Evolutionary conservation across 2,113 vertebrate species (phyloP), one percentile per base, ranked within the genome.

Genomic region (Pollachius pollachius): DNA sequence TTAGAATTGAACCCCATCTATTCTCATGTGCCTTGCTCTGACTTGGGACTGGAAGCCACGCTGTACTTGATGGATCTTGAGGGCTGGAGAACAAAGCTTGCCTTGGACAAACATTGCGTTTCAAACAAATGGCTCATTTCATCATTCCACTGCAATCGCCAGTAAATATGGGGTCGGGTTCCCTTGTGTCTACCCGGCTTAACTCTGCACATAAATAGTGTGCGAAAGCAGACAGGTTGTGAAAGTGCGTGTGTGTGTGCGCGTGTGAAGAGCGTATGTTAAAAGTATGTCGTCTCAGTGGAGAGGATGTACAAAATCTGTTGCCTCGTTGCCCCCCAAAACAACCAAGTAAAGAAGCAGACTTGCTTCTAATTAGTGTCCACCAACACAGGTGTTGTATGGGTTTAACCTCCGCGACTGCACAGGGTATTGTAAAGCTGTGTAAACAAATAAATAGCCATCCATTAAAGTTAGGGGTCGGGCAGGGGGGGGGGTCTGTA

Each of bases 401-500:
- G 79, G 89, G 89, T 81, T 91, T 90, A 91, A 89, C 84, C 89
- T 81, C 88, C 81, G 81, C 82, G 78, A 81, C 78, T 75, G 74
- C 85, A 73, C 65, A 72, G 61, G 83, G 77, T 87, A 83, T 82
- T 89, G 86, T 85, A 87, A 94, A 82, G 74, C 89, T 92, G 82
- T 87, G 87, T 89, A 92, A 90, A 89, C 91, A 94, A 94, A 95
- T 92, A 95, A 95, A 94, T 86, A 93, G 92, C 79, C 80, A 67
- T 84, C 79, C 87, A 81, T 87, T 87, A 79, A 89, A 84, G 69
- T 75, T 79, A 89, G 82, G 52, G 41, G 60, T 59, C 16, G 88
- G 62, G 16, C n/a, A 0, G 34, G n/a, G 64, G 23, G 81, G 85
- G 86, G 70, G 66, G 69, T 59, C 72, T 79, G 89, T 89, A 85